These are phyloP conservation scores for Dynastes tityus DNA, from an alignment of 2,888 invertebrate genomes.

Conservation along the genomic window DNA sequence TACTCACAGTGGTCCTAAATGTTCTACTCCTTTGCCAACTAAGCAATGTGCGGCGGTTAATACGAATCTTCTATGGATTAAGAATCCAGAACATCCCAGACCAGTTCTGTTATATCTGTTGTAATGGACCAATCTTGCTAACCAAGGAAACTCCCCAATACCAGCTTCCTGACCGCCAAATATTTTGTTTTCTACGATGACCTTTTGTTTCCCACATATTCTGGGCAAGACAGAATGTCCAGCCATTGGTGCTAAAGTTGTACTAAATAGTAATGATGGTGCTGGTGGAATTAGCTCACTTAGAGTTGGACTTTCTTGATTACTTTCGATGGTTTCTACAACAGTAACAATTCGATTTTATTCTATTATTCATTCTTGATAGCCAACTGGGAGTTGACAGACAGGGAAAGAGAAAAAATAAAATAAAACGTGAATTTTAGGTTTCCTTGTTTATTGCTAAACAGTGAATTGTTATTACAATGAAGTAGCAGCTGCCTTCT, in stretches of 20 bases:
- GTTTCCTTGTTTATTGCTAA: background rate
- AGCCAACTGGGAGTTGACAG: no score
- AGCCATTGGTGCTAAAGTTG: constrained; percentile 13
- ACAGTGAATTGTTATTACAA: constrained; percentile 3
- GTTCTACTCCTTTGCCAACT: constrained; percentile 50
- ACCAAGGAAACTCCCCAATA: constrained; percentile 75
- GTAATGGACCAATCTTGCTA: constrained; percentile 72
- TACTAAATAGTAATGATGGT: background rate
- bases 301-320: no score
- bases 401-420: background rate
- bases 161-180: constrained; percentile 69
- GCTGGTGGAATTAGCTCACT: background rate
- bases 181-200: constrained; percentile 61
- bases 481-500: background rate
- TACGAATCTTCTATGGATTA: constrained; percentile 73
- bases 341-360: background rate
- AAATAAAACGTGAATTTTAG: background rate
- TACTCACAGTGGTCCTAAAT: constrained; percentile 69
- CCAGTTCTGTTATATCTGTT: constrained; percentile 60
- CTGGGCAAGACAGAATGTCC: constrained; percentile 60
- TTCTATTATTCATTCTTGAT: no score
- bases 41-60: constrained; percentile 75
- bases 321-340: background rate
- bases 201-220: constrained; percentile 64
- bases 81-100: constrained; percentile 71